Evolutionary conservation across 2,113 vertebrate genomes (phyloP).

Genomic region (Upupa epops): DNA sequence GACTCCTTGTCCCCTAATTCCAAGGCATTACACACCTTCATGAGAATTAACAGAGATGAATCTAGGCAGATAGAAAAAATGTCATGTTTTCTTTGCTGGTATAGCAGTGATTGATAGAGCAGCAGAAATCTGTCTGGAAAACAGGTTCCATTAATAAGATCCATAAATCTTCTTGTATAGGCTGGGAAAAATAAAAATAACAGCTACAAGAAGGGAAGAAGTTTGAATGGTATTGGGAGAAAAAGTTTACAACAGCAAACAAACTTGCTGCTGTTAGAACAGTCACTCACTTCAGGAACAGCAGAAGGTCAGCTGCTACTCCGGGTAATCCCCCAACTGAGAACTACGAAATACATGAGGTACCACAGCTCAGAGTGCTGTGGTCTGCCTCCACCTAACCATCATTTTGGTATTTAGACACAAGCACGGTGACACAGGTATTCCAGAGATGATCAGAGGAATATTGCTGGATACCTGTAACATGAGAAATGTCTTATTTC

Average conservation of each 20-base stretch:
- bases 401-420: not conserved
- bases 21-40: not conserved
- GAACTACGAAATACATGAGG: not conserved
- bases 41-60: not conserved
- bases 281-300: not conserved
- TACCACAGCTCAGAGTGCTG: not conserved
- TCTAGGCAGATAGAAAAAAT: not conserved
- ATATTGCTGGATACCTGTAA: not conserved
- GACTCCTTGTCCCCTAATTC: not conserved
- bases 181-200: not conserved
- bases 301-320: not conserved
- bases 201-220: not conserved
- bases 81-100: accelerated
- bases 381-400: not conserved
- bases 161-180: slow-evolving; percentile 25
- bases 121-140: slow-evolving; percentile 9
- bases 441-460: not conserved
- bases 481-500: not conserved
- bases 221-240: not conserved
- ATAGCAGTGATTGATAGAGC: not conserved
- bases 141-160: not conserved
- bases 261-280: not conserved
- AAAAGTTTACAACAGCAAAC: not conserved
- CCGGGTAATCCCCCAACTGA: not conserved
- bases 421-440: not conserved